Conservation (phyloP, 2,113 vertebrate species). For the Notothenia rossii region DNA sequence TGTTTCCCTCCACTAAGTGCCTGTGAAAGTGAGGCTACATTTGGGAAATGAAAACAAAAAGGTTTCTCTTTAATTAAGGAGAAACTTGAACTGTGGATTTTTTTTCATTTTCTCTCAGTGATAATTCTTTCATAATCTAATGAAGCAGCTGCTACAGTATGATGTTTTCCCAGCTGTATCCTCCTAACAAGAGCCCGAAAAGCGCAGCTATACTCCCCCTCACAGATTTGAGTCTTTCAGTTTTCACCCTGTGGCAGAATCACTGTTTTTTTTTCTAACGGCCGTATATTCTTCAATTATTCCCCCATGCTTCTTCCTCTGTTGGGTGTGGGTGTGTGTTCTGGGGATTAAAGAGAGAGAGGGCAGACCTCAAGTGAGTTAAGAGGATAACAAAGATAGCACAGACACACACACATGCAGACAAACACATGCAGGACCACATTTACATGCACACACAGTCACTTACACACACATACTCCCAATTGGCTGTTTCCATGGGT, state of each 20-base stretch:
- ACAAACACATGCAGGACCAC: conserved; percentile 38
- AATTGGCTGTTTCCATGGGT: conserved; percentile 56
- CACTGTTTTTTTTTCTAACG: conserved; percentile 51
- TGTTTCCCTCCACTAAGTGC: background rate
- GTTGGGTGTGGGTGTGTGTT: conserved; percentile 66
- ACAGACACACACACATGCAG: conserved; percentile 10
- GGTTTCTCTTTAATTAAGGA: conserved; percentile 11
- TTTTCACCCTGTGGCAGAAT: conserved; percentile 67
- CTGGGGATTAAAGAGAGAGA: conserved; percentile 70
- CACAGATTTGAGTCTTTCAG: conserved; percentile 66
- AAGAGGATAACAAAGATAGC: conserved; percentile 72
- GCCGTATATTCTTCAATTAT: conserved; percentile 63
- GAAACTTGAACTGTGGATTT: background rate
- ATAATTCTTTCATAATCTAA: conserved; percentile 28
- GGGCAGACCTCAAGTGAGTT: conserved; percentile 69
- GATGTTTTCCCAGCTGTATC: conserved; percentile 42
- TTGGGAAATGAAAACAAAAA: conserved; percentile 20
- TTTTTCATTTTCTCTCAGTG: conserved; percentile 26
- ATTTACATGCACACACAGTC: conserved; percentile 42
- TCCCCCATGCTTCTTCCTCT: conserved; percentile 44
- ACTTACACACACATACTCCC: conserved; percentile 34
- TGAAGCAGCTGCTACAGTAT: conserved; percentile 42
- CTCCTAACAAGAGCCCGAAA: conserved; percentile 50
- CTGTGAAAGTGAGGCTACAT: conserved; percentile 4
- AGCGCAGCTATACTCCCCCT: conserved; percentile 54